Evolutionary conservation across 2,797 vertebrate genomes (phyloP), one percentile per base, ranked within the genome.

Genomic region (Fratercula arctica): DNA sequence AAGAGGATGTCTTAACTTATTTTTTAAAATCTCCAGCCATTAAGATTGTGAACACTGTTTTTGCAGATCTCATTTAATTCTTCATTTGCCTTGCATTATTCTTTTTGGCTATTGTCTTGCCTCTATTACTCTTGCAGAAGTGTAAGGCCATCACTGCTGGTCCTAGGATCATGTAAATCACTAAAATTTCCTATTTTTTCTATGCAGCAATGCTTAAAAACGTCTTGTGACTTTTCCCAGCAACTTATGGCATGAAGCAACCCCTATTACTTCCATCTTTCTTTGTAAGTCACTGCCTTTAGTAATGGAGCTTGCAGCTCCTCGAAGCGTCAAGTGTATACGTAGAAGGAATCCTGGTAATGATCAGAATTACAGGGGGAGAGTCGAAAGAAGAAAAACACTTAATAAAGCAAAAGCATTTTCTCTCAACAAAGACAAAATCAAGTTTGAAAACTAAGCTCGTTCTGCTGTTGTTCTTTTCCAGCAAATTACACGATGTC

Each of bases 291-390:
- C 12, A 1, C 60, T 73, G 29, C 50, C 25, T 87, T 83, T 57
- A 35, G 24, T 56, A 83, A 57, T 39, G 33, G 41, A 87, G 33
- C 41, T 66, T 48, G 15, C n/a, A 92, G 9, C 12, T 80, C 41
- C 39, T 77, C 35, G 26, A 75, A 80, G 41, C 13, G 53, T 54
- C 35, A 70, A 23, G 29, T 29, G 7, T 74, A 3, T 29, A 8
- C 1, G 1, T 21, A 43, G 26, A 73, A 75, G 28, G 20, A 88
- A 82, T 69, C 33, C 33, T 66, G 16, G 4, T 33, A 78, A 57
- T 54, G 3, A 46, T 68, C 41, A 73, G 41, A 87, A 75, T 72
- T 64, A 33, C 0, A 0, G 35, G 7, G 6, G 3, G 4, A 14
- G 13, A 31, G 35, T 15, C 18, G 4, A 50, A 53, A 45, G 16